Base-by-base conservation (phyloP, 2,888 invertebrate species). In the Phalera bucephala region DNA sequence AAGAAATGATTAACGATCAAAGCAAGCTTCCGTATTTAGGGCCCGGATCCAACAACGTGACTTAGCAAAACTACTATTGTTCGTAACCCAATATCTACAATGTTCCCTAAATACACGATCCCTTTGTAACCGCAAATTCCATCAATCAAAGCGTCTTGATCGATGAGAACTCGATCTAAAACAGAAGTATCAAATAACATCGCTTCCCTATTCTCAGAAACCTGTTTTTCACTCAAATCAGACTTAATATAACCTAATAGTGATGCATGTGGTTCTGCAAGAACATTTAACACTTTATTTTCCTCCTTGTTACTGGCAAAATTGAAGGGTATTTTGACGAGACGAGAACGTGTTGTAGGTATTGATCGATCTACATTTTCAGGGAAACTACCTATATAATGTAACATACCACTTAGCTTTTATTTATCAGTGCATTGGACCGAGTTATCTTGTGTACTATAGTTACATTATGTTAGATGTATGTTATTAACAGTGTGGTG, bases 401-500 rank as follows among this genome's bases (percentile, higher is more conserved):
- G n/a, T n/a, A n/a, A n/a, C n/a, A n/a, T n/a, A n/a, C 33, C 40
- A 56, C 53, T 55, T 54, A 38, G 46, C 32, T 40, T 53, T 53
- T 48, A 61, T 59, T 59, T 68, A 64, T 69, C 64, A 60, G 61
- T 52, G 55, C 58, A 64, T 45, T 61, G 55, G 55, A 58, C 54
- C 57, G 52, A 55, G 64, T 53, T 69, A 74, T 71, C 71, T 52
- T 36, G n/a, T n/a, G n/a, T n/a, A 37, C 35, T 46, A 33, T 37
- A 22, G 33, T 45, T 52, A 46, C 44, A 40, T 44, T 40, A 44
- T 35, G 33, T 45, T 33, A 45, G 45, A 29, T 36, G 32, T 13
- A 19, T 23, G 8, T 25, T 25, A 45, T 47, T 44, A 54, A 34
- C 31, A 32, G 34, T 25, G 37, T 36, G 42, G 2, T n/a, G 5